Evolutionary conservation across 1,140 invertebrate species (phyloP).

Genomic region (Colletes gigas): DNA sequence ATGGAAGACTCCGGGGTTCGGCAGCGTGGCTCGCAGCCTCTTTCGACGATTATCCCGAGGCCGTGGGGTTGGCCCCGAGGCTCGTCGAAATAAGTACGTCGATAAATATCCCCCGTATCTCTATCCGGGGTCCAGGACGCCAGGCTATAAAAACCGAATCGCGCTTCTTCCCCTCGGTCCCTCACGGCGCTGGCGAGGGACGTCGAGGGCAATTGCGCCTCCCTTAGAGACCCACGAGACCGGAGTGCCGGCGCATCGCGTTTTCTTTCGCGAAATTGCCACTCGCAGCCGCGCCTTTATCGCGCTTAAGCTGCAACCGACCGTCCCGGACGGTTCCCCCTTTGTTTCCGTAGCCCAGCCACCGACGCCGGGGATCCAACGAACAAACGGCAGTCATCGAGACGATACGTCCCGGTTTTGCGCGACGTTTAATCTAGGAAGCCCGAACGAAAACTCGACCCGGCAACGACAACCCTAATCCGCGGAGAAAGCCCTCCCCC

Average conservation of each 20-base stretch:
- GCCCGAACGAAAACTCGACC: slow-evolving; percentile 28
- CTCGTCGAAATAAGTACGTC: slow-evolving; percentile 51
- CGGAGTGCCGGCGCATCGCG: neutral
- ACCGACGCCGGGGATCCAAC: no score
- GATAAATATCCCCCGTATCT: slow-evolving; percentile 49
- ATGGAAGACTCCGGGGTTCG: slow-evolving; percentile 9
- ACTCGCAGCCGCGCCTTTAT: slow-evolving; percentile 12
- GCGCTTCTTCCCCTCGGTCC: neutral
- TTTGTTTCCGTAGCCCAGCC: slow-evolving; percentile 3
- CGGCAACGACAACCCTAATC: slow-evolving; percentile 11
- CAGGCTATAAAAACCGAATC: slow-evolving; percentile 45
- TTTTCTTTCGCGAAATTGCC: slow-evolving; percentile 33
- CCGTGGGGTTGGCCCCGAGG: slow-evolving; percentile 16
- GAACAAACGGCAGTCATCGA: slow-evolving; percentile 7
- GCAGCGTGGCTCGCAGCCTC: slow-evolving; percentile 30
- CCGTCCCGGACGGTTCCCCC: no score
- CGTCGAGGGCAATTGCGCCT: neutral
- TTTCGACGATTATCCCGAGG: slow-evolving; percentile 56
- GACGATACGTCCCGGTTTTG: neutral
- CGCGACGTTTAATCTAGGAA: slow-evolving; percentile 22
- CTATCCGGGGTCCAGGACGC: slow-evolving; percentile 15
- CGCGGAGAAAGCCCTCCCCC: neutral
- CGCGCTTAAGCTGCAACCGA: neutral
- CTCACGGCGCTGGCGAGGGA: no score
- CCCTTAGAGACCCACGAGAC: neutral